Percentiles rank a stretch among this genome's conserved stretches.
phyloP scores from a whole-genome alignment of 2,888 invertebrate genomes.

The Lysandra coridon region DNA sequence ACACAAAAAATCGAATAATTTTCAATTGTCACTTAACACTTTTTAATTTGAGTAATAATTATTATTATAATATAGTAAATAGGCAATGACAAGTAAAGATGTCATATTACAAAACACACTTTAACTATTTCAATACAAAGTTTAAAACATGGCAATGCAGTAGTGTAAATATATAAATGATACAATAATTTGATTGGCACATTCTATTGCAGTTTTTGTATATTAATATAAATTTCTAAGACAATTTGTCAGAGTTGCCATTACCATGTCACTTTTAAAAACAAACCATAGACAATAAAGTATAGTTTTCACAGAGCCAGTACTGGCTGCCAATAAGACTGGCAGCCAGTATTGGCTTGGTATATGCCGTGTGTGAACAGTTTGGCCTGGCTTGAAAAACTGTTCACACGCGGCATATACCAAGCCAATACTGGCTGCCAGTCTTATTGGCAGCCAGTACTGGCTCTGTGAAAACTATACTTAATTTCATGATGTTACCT shows the following conservation, averaged over 20 bases:
- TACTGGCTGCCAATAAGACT: too few relatives aligned
- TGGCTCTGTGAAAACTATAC: too few relatives aligned
- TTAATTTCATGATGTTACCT: neutral
- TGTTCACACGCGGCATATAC: too few relatives aligned
- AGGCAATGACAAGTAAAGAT: neutral
- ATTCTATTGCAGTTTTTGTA: slow-evolving; percentile 13
- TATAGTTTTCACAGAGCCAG: too few relatives aligned
- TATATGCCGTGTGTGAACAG: too few relatives aligned
- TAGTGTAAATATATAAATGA: neutral
- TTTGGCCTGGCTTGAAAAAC: too few relatives aligned
- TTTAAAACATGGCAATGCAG: neutral
- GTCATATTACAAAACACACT: neutral
- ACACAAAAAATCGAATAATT: neutral
- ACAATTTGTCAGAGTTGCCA: neutral
- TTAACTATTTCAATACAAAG: neutral
- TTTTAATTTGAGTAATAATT: neutral
- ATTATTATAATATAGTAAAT: neutral
- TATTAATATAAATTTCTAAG: neutral
- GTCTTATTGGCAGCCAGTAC: too few relatives aligned
- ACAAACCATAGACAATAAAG: neutral
- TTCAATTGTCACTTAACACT: neutral
- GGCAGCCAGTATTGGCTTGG: too few relatives aligned
- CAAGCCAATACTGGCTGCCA: too few relatives aligned
- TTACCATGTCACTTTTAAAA: neutral
- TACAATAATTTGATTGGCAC: slow-evolving; percentile 21